Evolutionary conservation across 1,140 invertebrate genomes (phyloP).

Genomic region (Yoshiicerus persimilis): DNA sequence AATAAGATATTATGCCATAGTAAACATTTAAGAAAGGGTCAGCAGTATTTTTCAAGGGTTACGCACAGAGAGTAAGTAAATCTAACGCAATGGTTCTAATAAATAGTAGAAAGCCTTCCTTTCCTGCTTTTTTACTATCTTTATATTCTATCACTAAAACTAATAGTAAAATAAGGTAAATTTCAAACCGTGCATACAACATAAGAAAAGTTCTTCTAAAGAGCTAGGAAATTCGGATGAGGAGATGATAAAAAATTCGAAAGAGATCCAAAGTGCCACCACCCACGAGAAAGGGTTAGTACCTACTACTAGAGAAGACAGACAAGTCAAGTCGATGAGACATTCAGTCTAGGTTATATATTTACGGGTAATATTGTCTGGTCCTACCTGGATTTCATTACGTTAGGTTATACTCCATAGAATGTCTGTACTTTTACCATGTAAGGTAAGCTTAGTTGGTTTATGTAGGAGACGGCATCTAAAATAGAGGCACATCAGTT

Average conservation of each 20-base stretch:
- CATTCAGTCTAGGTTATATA: background rate
- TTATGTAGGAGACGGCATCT: background rate
- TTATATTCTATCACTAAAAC: background rate
- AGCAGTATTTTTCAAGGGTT: background rate
- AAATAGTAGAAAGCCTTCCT: background rate
- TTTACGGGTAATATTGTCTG: background rate
- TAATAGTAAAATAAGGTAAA: background rate
- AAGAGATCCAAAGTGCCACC: slow-evolving; percentile 26
- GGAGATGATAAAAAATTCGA: slow-evolving; percentile 9
- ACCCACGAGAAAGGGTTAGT: slow-evolving; percentile 24
- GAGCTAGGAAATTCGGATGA: slow-evolving; percentile 1
- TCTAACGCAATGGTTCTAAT: background rate
- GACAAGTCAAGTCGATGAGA: background rate
- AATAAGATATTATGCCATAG: background rate
- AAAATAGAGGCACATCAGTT: background rate
- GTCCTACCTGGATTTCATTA: background rate
- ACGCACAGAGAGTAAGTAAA: background rate
- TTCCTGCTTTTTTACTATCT: slow-evolving; percentile 7
- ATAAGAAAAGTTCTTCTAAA: background rate
- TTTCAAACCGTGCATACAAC: background rate
- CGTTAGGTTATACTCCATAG: background rate
- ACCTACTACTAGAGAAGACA: background rate
- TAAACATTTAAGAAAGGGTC: background rate
- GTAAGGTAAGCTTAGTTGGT: background rate
- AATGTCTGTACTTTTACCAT: background rate